These are phyloP conservation scores for Chloroclystis v-ata DNA, from an alignment of 2,888 invertebrate genomes.

Conservation along the genomic window DNA sequence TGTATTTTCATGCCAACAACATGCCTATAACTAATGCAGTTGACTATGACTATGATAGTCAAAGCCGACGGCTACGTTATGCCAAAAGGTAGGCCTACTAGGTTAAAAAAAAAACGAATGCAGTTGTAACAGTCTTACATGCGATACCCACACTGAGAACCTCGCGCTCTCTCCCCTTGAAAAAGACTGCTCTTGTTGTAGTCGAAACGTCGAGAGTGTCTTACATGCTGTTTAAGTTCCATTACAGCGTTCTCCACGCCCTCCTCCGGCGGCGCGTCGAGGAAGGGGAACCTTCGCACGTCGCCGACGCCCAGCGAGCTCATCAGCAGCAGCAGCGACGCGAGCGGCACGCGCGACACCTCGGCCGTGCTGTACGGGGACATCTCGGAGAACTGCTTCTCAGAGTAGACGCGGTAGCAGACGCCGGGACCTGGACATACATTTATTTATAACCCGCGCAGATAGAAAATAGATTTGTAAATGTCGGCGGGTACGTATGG, in stretches of 20 bases:
- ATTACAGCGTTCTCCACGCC: conserved; percentile 92
- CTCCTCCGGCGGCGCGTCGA: conserved; percentile 92
- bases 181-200: not conserved
- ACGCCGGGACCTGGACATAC: conserved; percentile 87
- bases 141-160: no score
- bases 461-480: no score
- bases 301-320: conserved; percentile 95
- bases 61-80: no score
- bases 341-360: conserved; percentile 94
- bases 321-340: conserved; percentile 94
- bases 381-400: conserved; percentile 87
- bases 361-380: conserved; percentile 94
- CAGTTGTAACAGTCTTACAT: no score
- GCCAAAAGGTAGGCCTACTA: no score
- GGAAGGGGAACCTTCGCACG: conserved; percentile 94
- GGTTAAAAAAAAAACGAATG: no score
- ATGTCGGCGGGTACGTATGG: no score
- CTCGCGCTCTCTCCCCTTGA: no score
- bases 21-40: no score
- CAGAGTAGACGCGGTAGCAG: conserved; percentile 93
- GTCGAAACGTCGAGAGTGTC: conserved; percentile 31
- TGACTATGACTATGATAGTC: no score
- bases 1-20: no score
- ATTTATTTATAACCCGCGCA: not conserved
- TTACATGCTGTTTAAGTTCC: conserved; percentile 90